Percentiles rank a stretch among this genome's conserved stretches.
Evolutionary conservation across 2,113 vertebrate genomes (phyloP).

Genomic region (Lutjanus erythropterus): DNA sequence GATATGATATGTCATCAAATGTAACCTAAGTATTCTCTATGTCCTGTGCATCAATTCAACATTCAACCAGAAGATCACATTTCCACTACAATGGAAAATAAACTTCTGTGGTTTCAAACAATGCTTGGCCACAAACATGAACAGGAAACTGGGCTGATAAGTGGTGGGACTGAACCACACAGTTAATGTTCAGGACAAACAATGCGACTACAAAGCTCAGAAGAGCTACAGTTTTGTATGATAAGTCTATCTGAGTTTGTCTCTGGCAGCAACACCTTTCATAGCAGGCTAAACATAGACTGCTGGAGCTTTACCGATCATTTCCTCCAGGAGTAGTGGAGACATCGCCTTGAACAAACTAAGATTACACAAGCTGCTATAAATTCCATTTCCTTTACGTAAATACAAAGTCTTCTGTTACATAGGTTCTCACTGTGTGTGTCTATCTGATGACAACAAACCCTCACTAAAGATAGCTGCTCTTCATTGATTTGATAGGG

Average conservation of each 20-base stretch:
- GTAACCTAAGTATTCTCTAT: too few species aligned
- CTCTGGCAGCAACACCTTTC: background rate
- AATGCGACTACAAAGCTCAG: background rate
- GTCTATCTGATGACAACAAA: background rate
- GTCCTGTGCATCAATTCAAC: too few species aligned
- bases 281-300: background rate
- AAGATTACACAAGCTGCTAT: slow-evolving; percentile 3
- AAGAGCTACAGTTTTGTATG: background rate
- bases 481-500: background rate
- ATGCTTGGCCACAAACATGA: too few species aligned
- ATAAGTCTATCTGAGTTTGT: background rate
- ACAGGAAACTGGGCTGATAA: too few species aligned
- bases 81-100: too few species aligned
- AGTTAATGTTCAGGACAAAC: too few species aligned
- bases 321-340: background rate
- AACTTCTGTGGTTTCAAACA: too few species aligned
- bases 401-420: background rate
- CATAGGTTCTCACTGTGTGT: background rate
- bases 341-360: background rate
- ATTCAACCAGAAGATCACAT: too few species aligned
- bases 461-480: background rate
- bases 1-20: too few species aligned
- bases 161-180: too few species aligned
- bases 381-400: slow-evolving; percentile 1
- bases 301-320: background rate